phyloP scores from a whole-genome alignment of 2,888 invertebrate species.

The Andrena dorsata region DNA sequence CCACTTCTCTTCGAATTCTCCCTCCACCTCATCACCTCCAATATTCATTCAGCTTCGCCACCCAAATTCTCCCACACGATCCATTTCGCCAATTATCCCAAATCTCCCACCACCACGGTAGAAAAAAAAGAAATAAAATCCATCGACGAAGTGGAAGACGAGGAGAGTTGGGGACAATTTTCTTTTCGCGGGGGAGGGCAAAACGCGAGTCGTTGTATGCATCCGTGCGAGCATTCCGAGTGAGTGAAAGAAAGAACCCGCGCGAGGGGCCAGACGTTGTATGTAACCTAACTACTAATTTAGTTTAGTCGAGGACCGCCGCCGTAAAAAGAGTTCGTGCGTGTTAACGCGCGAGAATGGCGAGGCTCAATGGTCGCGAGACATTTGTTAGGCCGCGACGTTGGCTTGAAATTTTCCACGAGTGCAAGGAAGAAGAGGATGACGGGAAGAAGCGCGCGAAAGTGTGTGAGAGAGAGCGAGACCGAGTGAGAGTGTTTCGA shows the following conservation, averaged over 20 bases:
- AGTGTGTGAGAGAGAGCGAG: not conserved
- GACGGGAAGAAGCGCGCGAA: not conserved
- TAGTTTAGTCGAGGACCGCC: slow-evolving; percentile 68
- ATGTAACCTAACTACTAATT: slow-evolving; percentile 69
- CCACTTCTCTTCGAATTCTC: no score
- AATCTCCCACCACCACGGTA: not conserved
- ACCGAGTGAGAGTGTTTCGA: slow-evolving; percentile 30
- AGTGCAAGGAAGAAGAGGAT: not conserved
- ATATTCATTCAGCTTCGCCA: no score
- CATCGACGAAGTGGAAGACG: not conserved
- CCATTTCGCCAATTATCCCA: not conserved
- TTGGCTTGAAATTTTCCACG: slow-evolving; percentile 23
- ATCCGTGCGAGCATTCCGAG: slow-evolving; percentile 44
- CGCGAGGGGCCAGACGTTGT: slow-evolving; percentile 75
- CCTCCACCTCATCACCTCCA: no score
- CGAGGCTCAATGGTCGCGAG: slow-evolving; percentile 2
- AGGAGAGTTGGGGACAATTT: slow-evolving; percentile 5
- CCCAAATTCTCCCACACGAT: no score
- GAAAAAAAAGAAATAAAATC: not conserved
- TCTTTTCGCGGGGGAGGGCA: not conserved
- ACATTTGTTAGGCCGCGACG: slow-evolving; percentile 14
- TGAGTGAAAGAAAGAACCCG: slow-evolving; percentile 59
- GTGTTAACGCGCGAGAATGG: slow-evolving; percentile 22
- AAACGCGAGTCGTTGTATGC: slow-evolving; percentile 50
- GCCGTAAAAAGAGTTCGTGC: slow-evolving; percentile 44